Percentiles rank a stretch among this genome's conserved stretches.
Conservation (phyloP, 2,888 invertebrate species). For the Acanthoscelides obtectus region DNA sequence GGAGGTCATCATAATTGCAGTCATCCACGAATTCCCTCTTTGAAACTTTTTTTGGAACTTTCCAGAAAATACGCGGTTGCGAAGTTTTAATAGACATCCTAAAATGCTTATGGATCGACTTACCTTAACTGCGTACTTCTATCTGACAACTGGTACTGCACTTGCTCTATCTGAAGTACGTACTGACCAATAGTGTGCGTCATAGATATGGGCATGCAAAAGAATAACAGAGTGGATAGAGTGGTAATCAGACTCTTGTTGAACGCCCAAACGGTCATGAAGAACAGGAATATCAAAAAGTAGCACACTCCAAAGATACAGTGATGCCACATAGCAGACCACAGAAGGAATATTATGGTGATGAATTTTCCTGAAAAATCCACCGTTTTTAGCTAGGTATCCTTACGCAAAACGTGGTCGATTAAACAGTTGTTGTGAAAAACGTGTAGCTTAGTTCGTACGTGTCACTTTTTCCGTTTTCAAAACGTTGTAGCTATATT, state of each 20-base stretch:
- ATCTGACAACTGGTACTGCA: neutral
- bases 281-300: neutral
- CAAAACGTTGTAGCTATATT: no score
- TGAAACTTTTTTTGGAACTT: no score
- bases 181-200: neutral
- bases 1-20: no score
- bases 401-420: no score
- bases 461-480: no score
- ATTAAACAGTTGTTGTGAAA: no score
- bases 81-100: no score
- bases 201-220: neutral
- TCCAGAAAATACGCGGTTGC: no score
- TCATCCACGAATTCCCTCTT: no score
- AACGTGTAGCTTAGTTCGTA: no score
- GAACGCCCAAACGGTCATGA: neutral
- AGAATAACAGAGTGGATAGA: neutral
- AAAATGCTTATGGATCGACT: neutral
- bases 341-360: neutral
- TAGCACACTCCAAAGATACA: neutral
- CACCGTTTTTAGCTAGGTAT: no score
- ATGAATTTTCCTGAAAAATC: neutral
- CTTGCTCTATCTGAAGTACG: neutral
- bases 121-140: neutral
- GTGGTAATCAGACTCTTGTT: neutral
- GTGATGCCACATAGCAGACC: neutral